Percentiles rank a stretch among this genome's conserved stretches.
Conservation (phyloP, 1,140 invertebrate species). For the Arion vulgaris region DNA sequence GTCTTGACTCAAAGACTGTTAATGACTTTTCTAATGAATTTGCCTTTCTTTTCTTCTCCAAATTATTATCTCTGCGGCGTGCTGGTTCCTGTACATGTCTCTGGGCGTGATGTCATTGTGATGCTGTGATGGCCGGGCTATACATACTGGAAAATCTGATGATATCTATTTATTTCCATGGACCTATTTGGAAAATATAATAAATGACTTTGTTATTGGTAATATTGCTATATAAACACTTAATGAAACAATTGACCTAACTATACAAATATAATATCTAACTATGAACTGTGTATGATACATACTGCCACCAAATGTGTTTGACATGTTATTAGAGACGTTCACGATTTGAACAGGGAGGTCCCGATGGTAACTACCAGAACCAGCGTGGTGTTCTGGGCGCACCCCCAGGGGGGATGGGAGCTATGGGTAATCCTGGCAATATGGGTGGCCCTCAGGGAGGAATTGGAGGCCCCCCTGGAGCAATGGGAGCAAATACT, state of each 20-base stretch:
- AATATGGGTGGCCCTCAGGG: background rate
- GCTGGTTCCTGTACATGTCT: conserved; percentile 11
- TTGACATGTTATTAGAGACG: conserved; percentile 14
- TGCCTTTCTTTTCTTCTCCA: conserved; percentile 24
- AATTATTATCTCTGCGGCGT: conserved; percentile 20
- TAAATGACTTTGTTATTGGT: background rate
- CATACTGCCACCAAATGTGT: background rate
- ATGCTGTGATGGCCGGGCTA: conserved; percentile 5
- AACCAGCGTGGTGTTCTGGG: conserved; percentile 43
- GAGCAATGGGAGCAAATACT: background rate
- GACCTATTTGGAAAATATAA: background rate
- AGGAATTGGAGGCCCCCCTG: conserved; percentile 9
- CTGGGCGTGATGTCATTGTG: background rate
- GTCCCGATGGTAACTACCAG: conserved; percentile 35
- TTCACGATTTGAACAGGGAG: conserved; percentile 43
- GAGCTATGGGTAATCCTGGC: conserved; percentile 11
- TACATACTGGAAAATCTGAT: background rate
- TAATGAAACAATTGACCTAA: background rate
- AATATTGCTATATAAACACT: background rate
- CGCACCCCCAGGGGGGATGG: conserved; percentile 26
- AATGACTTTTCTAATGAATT: background rate
- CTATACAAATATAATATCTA: background rate
- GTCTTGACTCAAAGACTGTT: background rate
- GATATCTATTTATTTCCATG: background rate
- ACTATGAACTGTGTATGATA: background rate